Percentiles rank a stretch among this genome's conserved stretches.
These are phyloP conservation scores for Mugil cephalus DNA, from an alignment of 2,113 vertebrate genomes.

Conservation along the genomic window DNA sequence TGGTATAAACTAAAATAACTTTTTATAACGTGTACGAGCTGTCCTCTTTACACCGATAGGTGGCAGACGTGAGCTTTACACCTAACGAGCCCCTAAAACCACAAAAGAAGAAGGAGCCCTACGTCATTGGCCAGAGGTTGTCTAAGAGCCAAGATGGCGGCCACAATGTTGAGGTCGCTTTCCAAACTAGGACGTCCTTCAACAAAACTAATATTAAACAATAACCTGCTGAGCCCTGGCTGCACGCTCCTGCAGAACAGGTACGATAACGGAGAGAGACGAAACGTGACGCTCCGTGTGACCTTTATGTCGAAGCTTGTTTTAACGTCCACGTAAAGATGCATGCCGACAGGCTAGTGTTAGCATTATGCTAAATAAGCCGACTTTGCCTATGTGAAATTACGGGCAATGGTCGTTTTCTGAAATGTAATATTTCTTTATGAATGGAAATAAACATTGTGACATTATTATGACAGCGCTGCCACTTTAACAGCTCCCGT, in stretches of 20 bases:
- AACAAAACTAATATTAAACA: constrained; percentile 76
- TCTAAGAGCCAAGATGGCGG: constrained; percentile 81
- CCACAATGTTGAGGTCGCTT: constrained; percentile 84
- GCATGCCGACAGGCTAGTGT: constrained; percentile 13
- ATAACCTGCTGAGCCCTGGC: constrained; percentile 59
- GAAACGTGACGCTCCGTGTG: no score
- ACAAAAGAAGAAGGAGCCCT: constrained; percentile 13
- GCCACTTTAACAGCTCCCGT: neutral
- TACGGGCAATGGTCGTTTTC: neutral
- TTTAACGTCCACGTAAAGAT: neutral
- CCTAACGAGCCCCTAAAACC: fast-evolving
- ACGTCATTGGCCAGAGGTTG: constrained; percentile 52
- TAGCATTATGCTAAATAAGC: constrained; percentile 49
- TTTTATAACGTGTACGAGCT: no score
- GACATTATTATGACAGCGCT: fast-evolving
- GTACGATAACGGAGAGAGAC: constrained; percentile 44
- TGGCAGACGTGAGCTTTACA: neutral
- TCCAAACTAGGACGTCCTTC: constrained; percentile 84
- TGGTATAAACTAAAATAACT: no score
- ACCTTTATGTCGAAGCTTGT: fast-evolving
- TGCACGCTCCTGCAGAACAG: constrained; percentile 80
- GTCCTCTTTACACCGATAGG: constrained; percentile 13
- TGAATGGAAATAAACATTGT: neutral
- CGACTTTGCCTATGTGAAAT: neutral
- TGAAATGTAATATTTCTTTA: no score